A percentile compares a stretch with the other conserved stretches of the same genome.
Evolutionary conservation across 1,140 invertebrate genomes (phyloP).

Genomic region (Argopecten irradians): DNA sequence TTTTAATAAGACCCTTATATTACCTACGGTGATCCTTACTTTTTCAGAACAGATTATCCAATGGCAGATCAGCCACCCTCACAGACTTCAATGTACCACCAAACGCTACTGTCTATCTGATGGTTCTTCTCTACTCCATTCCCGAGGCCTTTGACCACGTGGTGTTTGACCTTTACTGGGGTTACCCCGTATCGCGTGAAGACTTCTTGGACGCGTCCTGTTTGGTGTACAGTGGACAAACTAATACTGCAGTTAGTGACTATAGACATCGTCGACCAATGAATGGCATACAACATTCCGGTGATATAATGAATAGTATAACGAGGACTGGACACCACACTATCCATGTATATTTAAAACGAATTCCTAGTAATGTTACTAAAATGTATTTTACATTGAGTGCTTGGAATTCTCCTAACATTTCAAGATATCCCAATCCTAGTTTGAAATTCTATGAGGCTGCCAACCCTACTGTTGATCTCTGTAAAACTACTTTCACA

Average conservation of each 20-base stretch:
- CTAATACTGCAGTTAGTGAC: conserved; percentile 31
- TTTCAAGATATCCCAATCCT: conserved; percentile 58
- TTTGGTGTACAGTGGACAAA: conserved; percentile 49
- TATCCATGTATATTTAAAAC: conserved; percentile 57
- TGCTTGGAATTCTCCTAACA: conserved; percentile 58
- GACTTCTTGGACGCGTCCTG: conserved; percentile 65
- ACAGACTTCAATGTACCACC: conserved; percentile 54
- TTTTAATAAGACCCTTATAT: too few species aligned
- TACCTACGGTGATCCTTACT: background rate
- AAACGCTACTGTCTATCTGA: conserved; percentile 56
- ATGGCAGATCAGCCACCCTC: conserved; percentile 37
- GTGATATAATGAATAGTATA: conserved; percentile 58
- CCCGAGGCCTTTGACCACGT: conserved; percentile 61
- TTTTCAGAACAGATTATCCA: conserved; percentile 46
- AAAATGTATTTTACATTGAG: conserved; percentile 64
- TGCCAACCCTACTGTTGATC: conserved; percentile 43
- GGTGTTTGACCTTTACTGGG: conserved; percentile 64
- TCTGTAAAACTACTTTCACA: conserved; percentile 60
- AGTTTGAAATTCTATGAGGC: conserved; percentile 63
- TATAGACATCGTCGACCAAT: conserved; percentile 9
- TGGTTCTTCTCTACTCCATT: conserved; percentile 58
- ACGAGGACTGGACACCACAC: conserved; percentile 57
- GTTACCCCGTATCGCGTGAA: conserved; percentile 53
- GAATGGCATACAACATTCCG: conserved; percentile 52
- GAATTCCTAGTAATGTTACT: conserved; percentile 52